Evolutionary conservation across 2,797 vertebrate genomes (phyloP).

Genomic region (Falco columbarius): DNA sequence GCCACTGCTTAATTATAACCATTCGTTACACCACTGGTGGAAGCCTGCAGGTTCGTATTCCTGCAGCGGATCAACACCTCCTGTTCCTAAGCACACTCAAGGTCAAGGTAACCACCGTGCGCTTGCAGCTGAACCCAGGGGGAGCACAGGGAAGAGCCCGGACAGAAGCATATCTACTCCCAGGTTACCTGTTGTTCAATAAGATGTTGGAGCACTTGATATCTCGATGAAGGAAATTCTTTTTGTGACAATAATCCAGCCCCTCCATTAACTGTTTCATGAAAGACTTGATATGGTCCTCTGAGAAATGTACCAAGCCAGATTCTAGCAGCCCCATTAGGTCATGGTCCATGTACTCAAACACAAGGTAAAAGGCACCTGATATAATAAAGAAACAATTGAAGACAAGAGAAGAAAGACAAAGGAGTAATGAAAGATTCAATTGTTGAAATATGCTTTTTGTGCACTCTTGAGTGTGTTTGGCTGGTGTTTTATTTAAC

Average conservation of each 20-base stretch:
- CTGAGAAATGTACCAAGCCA: conserved; percentile 96
- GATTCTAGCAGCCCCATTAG: conserved; percentile 99
- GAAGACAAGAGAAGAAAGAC: background rate
- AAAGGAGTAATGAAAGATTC: background rate
- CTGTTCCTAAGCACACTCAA: background rate
- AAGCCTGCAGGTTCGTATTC: background rate
- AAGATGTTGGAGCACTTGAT: conserved; percentile 99
- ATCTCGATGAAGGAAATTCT: conserved; percentile 98
- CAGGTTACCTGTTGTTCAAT: conserved; percentile 92
- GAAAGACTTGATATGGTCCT: conserved; percentile 97
- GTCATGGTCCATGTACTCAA: conserved; percentile 99
- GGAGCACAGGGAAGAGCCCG: background rate
- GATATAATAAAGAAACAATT: background rate
- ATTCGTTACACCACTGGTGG: background rate
- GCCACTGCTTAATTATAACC: background rate
- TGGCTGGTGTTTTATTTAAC: rapidly evolving
- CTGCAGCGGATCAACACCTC: background rate
- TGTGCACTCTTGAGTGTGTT: background rate
- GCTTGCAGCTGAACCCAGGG: background rate
- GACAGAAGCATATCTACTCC: background rate
- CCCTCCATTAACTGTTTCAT: conserved; percentile 99
- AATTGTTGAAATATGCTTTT: background rate
- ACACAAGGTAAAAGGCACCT: conserved; percentile 99
- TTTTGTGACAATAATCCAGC: conserved; percentile 98
- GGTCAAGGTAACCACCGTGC: rapidly evolving